These are phyloP conservation scores for Monopterus albus DNA, from an alignment of 2,113 vertebrate species.

Conservation along the genomic window DNA sequence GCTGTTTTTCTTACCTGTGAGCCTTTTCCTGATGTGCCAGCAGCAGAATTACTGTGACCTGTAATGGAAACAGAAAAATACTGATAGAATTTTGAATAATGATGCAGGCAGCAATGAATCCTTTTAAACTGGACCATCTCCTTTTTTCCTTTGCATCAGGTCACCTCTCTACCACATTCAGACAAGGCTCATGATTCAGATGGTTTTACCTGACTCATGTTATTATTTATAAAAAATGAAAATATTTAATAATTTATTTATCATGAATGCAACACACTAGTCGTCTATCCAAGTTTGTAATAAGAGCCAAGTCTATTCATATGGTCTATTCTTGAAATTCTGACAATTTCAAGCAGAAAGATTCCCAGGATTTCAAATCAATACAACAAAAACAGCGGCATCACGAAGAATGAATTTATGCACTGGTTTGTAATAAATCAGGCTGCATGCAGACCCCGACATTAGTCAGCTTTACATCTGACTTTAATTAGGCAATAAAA, in stretches of 20 bases:
- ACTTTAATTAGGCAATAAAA: constrained; percentile 45
- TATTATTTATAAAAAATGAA: not conserved
- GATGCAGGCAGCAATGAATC: not conserved
- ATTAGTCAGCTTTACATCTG: constrained; percentile 35
- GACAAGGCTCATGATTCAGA: not conserved
- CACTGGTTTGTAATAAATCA: constrained; percentile 46
- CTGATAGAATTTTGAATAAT: not conserved
- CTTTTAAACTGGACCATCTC: not conserved
- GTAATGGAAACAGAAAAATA: constrained; percentile 34
- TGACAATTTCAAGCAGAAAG: constrained; percentile 55
- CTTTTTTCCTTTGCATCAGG: not conserved
- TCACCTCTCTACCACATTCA: not conserved
- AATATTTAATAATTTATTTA: no score
- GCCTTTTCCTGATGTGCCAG: constrained; percentile 60
- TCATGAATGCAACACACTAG: no score
- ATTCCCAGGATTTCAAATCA: constrained; percentile 65
- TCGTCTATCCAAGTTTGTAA: constrained; percentile 64
- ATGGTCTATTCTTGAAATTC: no score
- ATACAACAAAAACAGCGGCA: constrained; percentile 64
- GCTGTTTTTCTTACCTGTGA: constrained; percentile 70
- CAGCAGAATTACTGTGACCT: constrained; percentile 64
- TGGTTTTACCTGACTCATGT: not conserved
- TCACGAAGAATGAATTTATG: constrained; percentile 47
- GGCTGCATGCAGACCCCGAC: constrained; percentile 13
- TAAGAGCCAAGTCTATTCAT: constrained; percentile 67